These are phyloP conservation scores for Danio kyathit DNA, from an alignment of 2,797 vertebrate species.

Conservation along the genomic window DNA sequence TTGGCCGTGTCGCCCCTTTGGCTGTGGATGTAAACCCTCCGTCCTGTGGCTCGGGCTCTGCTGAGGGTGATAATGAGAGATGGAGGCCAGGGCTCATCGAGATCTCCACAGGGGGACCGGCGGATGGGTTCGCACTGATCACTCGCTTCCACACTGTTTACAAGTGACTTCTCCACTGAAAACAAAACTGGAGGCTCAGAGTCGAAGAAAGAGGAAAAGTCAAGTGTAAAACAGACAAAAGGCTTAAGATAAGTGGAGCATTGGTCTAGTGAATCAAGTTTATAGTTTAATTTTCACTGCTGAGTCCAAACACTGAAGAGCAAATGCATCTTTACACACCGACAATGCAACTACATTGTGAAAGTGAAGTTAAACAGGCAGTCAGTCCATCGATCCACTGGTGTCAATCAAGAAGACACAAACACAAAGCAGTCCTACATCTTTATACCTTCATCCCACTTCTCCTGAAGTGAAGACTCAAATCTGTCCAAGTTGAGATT, in stretches of 20 bases:
- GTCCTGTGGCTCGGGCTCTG: conserved; percentile 28
- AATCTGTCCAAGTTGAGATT: conserved; percentile 22
- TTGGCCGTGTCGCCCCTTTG: conserved; percentile 12
- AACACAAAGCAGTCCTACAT: background rate
- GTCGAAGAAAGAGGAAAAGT: background rate
- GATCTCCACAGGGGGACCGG: conserved; percentile 24
- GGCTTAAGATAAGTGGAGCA: too few species aligned
- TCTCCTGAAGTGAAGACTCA: background rate
- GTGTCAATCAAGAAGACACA: background rate
- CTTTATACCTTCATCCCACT: background rate
- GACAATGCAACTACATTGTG: background rate
- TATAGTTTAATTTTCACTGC: too few species aligned
- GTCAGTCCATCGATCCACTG: conserved; percentile 6
- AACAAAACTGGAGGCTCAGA: conserved; percentile 28
- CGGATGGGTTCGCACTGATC: conserved; percentile 8
- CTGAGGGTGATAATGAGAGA: conserved; percentile 56
- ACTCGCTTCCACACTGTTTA: conserved; percentile 15
- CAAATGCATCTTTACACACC: too few species aligned
- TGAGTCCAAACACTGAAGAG: too few species aligned
- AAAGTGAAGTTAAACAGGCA: conserved; percentile 32
- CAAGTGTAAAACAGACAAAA: background rate
- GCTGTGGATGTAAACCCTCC: background rate
- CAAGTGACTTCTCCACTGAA: conserved; percentile 19
- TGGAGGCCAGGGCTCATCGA: conserved; percentile 56
- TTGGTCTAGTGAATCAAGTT: too few species aligned